Percentiles rank a stretch among this genome's conserved stretches.
Conservation (phyloP, 2,797 vertebrate species). For the Crenuchus spilurus region DNA sequence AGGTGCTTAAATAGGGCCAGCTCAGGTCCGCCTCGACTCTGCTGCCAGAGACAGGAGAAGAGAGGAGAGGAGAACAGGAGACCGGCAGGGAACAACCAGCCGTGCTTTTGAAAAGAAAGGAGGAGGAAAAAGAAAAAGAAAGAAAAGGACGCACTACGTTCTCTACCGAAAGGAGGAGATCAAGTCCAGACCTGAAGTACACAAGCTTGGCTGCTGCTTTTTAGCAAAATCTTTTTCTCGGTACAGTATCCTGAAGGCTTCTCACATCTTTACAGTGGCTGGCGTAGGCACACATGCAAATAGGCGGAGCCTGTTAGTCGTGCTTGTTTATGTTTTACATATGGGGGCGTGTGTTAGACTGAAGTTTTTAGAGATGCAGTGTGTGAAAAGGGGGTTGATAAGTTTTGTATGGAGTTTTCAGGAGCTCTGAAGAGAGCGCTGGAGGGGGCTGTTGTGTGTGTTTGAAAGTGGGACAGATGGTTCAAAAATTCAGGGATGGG, state of each 20-base stretch:
- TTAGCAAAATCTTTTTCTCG: slow-evolving; percentile 49
- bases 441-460: background rate
- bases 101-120: no score
- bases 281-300: background rate
- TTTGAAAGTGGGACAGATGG: background rate
- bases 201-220: slow-evolving; percentile 16
- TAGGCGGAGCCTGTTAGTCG: background rate
- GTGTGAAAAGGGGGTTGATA: background rate
- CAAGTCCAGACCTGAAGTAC: slow-evolving; percentile 3
- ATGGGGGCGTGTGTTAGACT: background rate
- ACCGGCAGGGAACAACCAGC: no score
- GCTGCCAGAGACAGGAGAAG: slow-evolving; percentile 71
- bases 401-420: no score
- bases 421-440: background rate
- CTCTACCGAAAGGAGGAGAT: slow-evolving; percentile 1
- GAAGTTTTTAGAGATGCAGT: background rate
- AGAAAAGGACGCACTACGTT: background rate
- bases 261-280: background rate
- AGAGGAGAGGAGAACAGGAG: slow-evolving; percentile 39
- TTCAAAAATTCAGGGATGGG: no score
- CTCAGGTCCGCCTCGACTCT: slow-evolving; percentile 78
- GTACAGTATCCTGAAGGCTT: slow-evolving; percentile 45
- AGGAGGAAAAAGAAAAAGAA: slow-evolving; percentile 19
- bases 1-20: slow-evolving; percentile 95
- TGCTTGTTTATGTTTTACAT: background rate